Evolutionary conservation across 2,113 vertebrate species (phyloP).

Genomic region (Nerophis ophidion): DNA sequence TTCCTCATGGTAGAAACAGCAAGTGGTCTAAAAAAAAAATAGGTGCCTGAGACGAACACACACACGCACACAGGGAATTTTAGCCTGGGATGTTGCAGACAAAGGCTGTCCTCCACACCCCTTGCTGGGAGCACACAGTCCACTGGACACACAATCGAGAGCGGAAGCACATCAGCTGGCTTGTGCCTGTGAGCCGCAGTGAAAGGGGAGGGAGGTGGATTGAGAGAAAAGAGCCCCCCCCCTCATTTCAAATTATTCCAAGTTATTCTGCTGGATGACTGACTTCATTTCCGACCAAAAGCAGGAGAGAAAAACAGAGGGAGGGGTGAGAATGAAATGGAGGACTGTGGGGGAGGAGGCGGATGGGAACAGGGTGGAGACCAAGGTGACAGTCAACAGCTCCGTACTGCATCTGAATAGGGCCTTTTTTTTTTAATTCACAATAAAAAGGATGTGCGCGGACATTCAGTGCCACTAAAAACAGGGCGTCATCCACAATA

Average conservation of each 20-base stretch:
- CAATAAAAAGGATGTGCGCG: conserved; percentile 13
- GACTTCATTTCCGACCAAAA: conserved; percentile 72
- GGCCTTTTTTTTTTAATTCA: conserved; percentile 7
- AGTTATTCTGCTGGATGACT: conserved; percentile 76
- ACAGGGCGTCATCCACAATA: not conserved
- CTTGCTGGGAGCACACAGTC: conserved; percentile 67
- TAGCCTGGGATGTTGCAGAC: conserved; percentile 51
- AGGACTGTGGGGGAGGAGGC: conserved; percentile 17
- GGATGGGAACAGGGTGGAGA: conserved; percentile 42
- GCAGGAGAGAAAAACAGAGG: conserved; percentile 49
- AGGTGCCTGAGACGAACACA: conserved; percentile 23
- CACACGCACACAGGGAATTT: conserved; percentile 24
- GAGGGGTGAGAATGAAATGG: conserved; percentile 39
- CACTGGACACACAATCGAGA: conserved; percentile 71
- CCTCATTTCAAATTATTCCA: conserved; percentile 67
- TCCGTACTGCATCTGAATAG: conserved; percentile 22
- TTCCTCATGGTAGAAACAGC: conserved; percentile 17
- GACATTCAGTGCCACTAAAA: not conserved
- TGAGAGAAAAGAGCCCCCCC: conserved; percentile 51
- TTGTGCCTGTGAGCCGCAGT: conserved; percentile 37
- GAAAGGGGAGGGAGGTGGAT: conserved; percentile 11
- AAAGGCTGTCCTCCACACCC: conserved; percentile 57
- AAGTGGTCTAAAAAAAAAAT: conserved; percentile 9
- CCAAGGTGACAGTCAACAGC: conserved; percentile 39
- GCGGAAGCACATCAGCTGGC: conserved; percentile 73